Conservation (phyloP, 2,888 invertebrate genomes). For the Suillia variegata region DNA sequence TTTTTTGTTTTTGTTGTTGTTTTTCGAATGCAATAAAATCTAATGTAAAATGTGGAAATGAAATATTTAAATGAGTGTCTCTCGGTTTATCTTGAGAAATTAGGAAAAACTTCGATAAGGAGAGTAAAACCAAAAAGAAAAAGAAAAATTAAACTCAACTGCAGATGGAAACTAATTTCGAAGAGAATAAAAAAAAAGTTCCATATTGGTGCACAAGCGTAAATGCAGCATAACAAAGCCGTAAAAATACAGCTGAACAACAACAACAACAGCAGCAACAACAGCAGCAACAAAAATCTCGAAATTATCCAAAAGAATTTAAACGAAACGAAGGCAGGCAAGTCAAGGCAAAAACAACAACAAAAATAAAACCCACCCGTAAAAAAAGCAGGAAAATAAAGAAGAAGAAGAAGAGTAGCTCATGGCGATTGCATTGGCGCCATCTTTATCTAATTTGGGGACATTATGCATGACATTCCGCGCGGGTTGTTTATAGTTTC, state of each 20-base stretch:
- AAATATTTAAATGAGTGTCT: constrained; percentile 42
- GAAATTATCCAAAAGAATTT: constrained; percentile 6
- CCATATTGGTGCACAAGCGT: neutral
- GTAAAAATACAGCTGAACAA: neutral
- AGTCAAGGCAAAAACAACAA: neutral
- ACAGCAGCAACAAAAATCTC: neutral
- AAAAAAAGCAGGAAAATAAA: constrained; percentile 13
- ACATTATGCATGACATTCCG: constrained; percentile 62
- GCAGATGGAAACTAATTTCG: too few species aligned
- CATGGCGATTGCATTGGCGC: constrained; percentile 59
- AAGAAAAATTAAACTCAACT: neutral
- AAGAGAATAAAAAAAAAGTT: neutral
- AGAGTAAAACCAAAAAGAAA: neutral
- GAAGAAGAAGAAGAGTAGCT: constrained; percentile 28
- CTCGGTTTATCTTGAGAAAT: constrained; percentile 33
- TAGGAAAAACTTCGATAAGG: constrained; percentile 33
- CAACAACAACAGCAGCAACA: neutral
- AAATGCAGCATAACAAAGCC: constrained; percentile 23
- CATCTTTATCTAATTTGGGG: constrained; percentile 62
- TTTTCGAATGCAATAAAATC: constrained; percentile 23
- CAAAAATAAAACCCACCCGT: constrained; percentile 15
- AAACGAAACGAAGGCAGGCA: constrained; percentile 8
- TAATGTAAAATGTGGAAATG: constrained; percentile 10
- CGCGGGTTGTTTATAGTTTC: constrained; percentile 60
- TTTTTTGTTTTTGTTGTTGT: too few species aligned